A percentile compares a stretch with the other conserved stretches of the same genome.
phyloP scores from a whole-genome alignment of 2,888 invertebrate species.

The Yponomeuta malinellus region DNA sequence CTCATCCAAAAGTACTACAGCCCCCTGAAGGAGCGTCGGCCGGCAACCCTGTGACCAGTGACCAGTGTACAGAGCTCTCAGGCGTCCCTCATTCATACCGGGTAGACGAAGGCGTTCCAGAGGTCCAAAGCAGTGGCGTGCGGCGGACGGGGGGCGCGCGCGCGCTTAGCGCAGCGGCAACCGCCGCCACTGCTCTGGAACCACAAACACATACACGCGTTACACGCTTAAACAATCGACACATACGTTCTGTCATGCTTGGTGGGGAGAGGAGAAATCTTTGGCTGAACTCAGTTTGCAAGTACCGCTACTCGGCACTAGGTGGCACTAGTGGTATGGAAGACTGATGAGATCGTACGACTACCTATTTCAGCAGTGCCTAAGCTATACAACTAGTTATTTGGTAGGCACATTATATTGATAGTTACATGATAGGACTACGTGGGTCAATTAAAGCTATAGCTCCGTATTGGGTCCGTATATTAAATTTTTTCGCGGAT shows the following conservation, averaged over 20 bases:
- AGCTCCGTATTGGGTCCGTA: background rate
- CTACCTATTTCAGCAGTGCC: background rate
- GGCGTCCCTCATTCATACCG: conserved; percentile 73
- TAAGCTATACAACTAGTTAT: background rate
- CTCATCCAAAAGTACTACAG: background rate
- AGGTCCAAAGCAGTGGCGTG: conserved; percentile 81
- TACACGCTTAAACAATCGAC: conserved; percentile 46
- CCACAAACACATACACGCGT: conserved; percentile 69
- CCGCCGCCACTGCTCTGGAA: conserved; percentile 78
- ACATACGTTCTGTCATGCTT: conserved; percentile 23
- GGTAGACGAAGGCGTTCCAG: conserved; percentile 80
- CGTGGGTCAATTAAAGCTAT: background rate
- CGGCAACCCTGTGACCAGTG: conserved; percentile 2
- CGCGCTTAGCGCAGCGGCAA: conserved; percentile 73
- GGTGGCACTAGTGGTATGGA: conserved; percentile 14
- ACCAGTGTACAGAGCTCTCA: conserved; percentile 7
- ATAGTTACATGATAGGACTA: background rate
- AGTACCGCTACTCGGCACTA: background rate
- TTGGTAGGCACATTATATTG: background rate
- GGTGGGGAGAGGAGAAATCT: conserved; percentile 18
- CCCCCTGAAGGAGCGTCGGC: conserved; percentile 1
- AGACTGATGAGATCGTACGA: background rate
- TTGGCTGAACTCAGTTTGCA: background rate
- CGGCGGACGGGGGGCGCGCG: conserved; percentile 80
- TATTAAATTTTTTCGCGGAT: too few relatives aligned